Evolutionary conservation across 2,797 vertebrate species (phyloP).

Genomic region (Oryzias sinensis): DNA sequence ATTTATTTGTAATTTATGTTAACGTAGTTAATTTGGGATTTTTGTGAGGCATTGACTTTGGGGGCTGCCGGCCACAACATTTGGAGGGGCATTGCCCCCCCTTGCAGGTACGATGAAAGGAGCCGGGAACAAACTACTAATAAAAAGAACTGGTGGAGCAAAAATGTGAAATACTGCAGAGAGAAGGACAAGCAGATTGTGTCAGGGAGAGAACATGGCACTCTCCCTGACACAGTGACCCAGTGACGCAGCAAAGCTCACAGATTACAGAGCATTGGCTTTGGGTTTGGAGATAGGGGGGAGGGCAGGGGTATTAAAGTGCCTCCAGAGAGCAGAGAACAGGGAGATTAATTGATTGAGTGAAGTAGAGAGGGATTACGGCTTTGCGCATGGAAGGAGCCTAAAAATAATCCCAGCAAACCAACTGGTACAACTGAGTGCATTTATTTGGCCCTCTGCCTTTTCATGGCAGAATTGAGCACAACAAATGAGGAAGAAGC

Average conservation of each 20-base stretch:
- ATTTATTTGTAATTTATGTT: no score
- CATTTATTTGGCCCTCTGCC: background rate
- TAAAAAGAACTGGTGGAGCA: constrained; percentile 4
- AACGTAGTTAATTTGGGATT: no score
- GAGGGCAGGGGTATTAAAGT: constrained; percentile 54
- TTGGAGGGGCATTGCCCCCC: no score
- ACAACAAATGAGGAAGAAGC: background rate
- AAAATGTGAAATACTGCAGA: constrained; percentile 9
- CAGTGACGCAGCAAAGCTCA: constrained; percentile 64
- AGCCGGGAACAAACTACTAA: constrained; percentile 17
- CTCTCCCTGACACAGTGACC: constrained; percentile 73
- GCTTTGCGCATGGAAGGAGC: constrained; percentile 45
- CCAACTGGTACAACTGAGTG: constrained; percentile 24
- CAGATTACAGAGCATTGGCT: constrained; percentile 51
- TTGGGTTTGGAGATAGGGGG: constrained; percentile 4
- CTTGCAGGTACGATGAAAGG: constrained; percentile 5
- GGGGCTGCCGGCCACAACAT: no score
- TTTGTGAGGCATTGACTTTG: no score
- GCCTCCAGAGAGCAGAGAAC: constrained; percentile 64
- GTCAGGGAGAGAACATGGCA: constrained; percentile 22
- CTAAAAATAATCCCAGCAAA: constrained; percentile 63
- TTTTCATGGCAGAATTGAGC: constrained; percentile 10
- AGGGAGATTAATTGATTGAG: constrained; percentile 69
- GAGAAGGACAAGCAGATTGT: constrained; percentile 25
- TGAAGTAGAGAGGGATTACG: constrained; percentile 62